Percentiles rank a stretch among this genome's conserved stretches.
phyloP scores from a whole-genome alignment of 2,888 invertebrate genomes.

The Lepidocyrtinus sp. region DNA sequence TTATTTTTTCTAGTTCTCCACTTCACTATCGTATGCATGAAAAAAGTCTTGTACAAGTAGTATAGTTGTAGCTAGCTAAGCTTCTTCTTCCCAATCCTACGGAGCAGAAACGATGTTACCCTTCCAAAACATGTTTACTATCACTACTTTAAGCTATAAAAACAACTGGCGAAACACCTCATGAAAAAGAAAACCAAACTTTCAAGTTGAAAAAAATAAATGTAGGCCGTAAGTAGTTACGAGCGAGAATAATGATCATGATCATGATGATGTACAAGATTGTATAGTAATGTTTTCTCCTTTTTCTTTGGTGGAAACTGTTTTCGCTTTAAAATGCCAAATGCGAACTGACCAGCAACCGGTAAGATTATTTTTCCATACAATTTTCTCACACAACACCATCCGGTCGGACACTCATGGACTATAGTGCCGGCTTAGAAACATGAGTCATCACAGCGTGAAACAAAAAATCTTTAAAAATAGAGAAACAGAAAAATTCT shows the following conservation, averaged over 20 bases:
- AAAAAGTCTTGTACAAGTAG: not conserved
- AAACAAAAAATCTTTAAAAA: not conserved
- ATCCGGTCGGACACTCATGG: not conserved
- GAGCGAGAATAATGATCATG: slow-evolving; percentile 6
- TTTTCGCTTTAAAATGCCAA: not conserved
- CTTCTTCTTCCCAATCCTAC: not conserved
- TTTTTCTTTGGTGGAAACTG: not conserved
- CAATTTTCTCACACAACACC: slow-evolving; percentile 1
- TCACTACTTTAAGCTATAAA: slow-evolving; percentile 5
- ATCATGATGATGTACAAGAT: slow-evolving; percentile 13
- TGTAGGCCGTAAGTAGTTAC: slow-evolving; percentile 6
- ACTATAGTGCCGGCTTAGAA: not conserved
- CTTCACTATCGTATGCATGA: slow-evolving; percentile 6
- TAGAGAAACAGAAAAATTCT: slow-evolving; percentile 5
- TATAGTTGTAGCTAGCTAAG: not conserved
- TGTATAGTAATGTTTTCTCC: not conserved
- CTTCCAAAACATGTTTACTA: not conserved
- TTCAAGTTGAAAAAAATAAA: slow-evolving; percentile 5
- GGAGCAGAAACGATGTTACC: not conserved
- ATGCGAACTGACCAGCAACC: not conserved
- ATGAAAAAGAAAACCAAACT: slow-evolving; percentile 10
- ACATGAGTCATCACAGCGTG: not conserved
- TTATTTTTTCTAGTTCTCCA: not conserved
- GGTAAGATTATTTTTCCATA: not conserved
- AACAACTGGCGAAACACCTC: slow-evolving; percentile 10